These are phyloP conservation scores for Phaonia tiefii DNA, from an alignment of 2,888 invertebrate species.

Conservation along the genomic window DNA sequence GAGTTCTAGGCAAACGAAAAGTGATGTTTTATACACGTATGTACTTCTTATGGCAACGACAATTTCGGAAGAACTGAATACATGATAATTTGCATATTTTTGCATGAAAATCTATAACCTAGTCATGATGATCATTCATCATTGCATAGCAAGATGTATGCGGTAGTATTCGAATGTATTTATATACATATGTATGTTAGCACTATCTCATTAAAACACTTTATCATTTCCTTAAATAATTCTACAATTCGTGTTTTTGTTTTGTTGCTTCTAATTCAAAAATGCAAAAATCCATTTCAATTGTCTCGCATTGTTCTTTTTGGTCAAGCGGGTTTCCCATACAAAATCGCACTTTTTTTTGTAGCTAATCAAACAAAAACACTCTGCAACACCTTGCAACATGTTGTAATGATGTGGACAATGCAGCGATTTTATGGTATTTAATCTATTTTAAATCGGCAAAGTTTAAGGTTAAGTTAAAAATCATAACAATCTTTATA, in stretches of 20 bases:
- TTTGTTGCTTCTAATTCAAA: slow-evolving; percentile 1
- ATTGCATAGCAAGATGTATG: too few species aligned
- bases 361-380: not conserved
- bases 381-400: not conserved
- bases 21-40: too few species aligned
- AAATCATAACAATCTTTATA: too few species aligned
- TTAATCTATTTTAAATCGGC: too few species aligned
- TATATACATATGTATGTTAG: not conserved
- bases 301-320: slow-evolving; percentile 37
- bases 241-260: slow-evolving; percentile 29
- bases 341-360: slow-evolving; percentile 52
- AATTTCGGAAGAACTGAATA: too few species aligned
- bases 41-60: too few species aligned
- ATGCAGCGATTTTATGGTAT: not conserved
- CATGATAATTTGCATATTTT: too few species aligned
- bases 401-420: not conserved
- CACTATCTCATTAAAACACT: slow-evolving; percentile 44
- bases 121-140: too few species aligned
- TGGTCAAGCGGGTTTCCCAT: slow-evolving; percentile 63
- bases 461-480: too few species aligned
- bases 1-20: too few species aligned
- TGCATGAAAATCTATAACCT: too few species aligned
- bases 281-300: slow-evolving; percentile 24
- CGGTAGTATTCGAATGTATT: too few species aligned
- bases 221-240: slow-evolving; percentile 64